Base-by-base conservation (phyloP, 2,113 vertebrate genomes). In the Harpagus bidentatus region DNA sequence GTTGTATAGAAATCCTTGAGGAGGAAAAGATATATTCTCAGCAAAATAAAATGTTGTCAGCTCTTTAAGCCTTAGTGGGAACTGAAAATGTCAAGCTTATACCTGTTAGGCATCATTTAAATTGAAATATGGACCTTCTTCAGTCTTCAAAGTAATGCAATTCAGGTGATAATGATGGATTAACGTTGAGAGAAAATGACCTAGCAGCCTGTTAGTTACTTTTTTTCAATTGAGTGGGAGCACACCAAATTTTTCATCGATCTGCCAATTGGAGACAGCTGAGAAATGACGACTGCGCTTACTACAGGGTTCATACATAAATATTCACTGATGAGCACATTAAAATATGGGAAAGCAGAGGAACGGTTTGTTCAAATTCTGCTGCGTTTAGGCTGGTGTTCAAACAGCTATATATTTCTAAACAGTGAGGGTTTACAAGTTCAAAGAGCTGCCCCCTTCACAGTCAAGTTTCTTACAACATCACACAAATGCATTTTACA, bases 161-260 rank as follows among this genome's bases (percentile, higher is more conserved):
- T 97, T 97, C 96, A 96, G 96, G 96, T 97, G 97, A 97, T 98
- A 98, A 97, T 98, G 97, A 97, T 98, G 95, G 96, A 98, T 98
- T 97, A 97, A 97, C 69, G 40, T 95, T 96, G 95, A 97, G 91
- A 95, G 94, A 97, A 97, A 97, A 97, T 45, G 83, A 96, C 95
- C 92, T 79, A 97, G 96, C 96, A 93, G 97, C 79, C 96, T 95
- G 95, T 98, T 98, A 98, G 95, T 96, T 97, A 92, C 72, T 71
- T 94, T 97, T 97, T 93, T 96, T 95, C 81, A 92, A 90, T 62
- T 96, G 94, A 97, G 88, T 94, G 93, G 94, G 96, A 96, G 96
- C 74, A 28, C 97, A 98, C 97, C 95, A 95, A 94, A 97, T 97
- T 98, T 95, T 97, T 98, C 96, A 97, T 95, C 69, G 10, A 91